A percentile compares a stretch with the other conserved stretches of the same genome.
These are phyloP conservation scores for Hephaestus fuliginosus DNA, from an alignment of 2,797 vertebrate species.

Conservation along the genomic window DNA sequence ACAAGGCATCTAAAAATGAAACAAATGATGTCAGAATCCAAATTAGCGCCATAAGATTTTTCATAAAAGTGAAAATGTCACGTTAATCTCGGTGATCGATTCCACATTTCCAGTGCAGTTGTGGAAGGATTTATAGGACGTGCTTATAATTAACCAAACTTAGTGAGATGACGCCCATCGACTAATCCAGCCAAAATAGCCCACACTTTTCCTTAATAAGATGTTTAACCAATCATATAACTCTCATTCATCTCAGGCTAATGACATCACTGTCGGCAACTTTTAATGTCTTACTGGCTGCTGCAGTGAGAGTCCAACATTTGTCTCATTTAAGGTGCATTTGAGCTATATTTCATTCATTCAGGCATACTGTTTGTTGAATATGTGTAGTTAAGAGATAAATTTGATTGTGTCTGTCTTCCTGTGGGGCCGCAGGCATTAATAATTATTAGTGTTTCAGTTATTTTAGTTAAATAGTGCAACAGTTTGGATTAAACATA, in stretches of 20 bases:
- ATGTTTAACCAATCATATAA: slow-evolving; percentile 13
- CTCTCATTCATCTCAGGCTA: slow-evolving; percentile 19
- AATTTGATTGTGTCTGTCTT: slow-evolving; percentile 14
- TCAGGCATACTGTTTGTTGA: slow-evolving; percentile 24
- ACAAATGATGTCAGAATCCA: slow-evolving; percentile 16
- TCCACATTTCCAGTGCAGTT: slow-evolving; percentile 26
- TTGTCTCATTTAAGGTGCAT: slow-evolving; percentile 20
- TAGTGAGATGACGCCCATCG: slow-evolving; percentile 1
- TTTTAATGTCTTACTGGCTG: slow-evolving; percentile 6
- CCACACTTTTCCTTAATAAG: slow-evolving; percentile 11
- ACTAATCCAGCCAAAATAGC: slow-evolving; percentile 11
- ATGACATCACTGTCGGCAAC: slow-evolving; percentile 16
- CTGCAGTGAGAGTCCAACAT: not conserved
- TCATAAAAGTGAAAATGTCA: slow-evolving; percentile 32
- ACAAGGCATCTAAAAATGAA: slow-evolving; percentile 16
- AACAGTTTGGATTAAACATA: slow-evolving; percentile 25
- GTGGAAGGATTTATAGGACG: slow-evolving; percentile 15
- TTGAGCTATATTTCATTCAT: slow-evolving; percentile 26
- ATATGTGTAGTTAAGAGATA: slow-evolving; percentile 23
- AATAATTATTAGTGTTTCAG: slow-evolving; percentile 30
- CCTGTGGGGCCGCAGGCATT: slow-evolving; percentile 19
- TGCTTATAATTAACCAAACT: slow-evolving; percentile 22
- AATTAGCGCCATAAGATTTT: slow-evolving; percentile 17
- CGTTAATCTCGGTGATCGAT: slow-evolving; percentile 27
- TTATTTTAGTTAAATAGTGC: slow-evolving; percentile 37